A percentile compares a stretch with the other conserved stretches of the same genome.
These are phyloP conservation scores for Epirrhoe alternata DNA, from an alignment of 2,888 invertebrate genomes.

Conservation along the genomic window DNA sequence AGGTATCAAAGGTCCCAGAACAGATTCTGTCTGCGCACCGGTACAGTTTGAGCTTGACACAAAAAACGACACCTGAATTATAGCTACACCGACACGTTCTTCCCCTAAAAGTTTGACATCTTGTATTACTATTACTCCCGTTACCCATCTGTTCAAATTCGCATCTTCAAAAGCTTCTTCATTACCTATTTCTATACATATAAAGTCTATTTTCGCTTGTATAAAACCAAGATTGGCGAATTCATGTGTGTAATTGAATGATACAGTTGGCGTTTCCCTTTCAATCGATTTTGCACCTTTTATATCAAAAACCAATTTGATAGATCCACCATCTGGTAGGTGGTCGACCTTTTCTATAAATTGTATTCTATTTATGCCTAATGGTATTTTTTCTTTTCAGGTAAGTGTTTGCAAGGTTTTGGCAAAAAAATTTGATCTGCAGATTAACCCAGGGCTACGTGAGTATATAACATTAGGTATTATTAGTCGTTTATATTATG, in stretches of 20 bases:
- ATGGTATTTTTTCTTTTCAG: conserved; percentile 69
- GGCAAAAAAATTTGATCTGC: conserved; percentile 48
- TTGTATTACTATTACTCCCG: conserved; percentile 61
- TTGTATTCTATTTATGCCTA: conserved; percentile 66
- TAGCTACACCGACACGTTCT: conserved; percentile 53
- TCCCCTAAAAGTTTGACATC: conserved; percentile 52
- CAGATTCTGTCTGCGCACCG: conserved; percentile 34
- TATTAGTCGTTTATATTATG: conserved; percentile 5
- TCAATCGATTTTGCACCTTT: conserved; percentile 72
- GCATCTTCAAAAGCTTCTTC: conserved; percentile 18
- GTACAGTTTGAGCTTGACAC: conserved; percentile 33
- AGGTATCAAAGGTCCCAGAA: conserved; percentile 26
- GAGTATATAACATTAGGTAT: conserved; percentile 46
- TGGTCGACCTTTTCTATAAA: conserved; percentile 67
- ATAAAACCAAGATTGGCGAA: conserved; percentile 34
- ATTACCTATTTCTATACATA: conserved; percentile 29
- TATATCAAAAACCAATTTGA: conserved; percentile 65
- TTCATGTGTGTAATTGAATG: conserved; percentile 51
- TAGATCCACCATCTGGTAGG: conserved; percentile 69
- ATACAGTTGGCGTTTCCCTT: conserved; percentile 70
- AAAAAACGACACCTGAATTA: conserved; percentile 48
- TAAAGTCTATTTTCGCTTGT: conserved; percentile 46
- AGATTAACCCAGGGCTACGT: conserved; percentile 48
- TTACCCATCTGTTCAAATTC: conserved; percentile 48
- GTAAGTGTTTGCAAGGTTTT: conserved; percentile 65